Evolutionary conservation across 2,113 vertebrate species (phyloP).

Genomic region (Hoplias malabaricus): DNA sequence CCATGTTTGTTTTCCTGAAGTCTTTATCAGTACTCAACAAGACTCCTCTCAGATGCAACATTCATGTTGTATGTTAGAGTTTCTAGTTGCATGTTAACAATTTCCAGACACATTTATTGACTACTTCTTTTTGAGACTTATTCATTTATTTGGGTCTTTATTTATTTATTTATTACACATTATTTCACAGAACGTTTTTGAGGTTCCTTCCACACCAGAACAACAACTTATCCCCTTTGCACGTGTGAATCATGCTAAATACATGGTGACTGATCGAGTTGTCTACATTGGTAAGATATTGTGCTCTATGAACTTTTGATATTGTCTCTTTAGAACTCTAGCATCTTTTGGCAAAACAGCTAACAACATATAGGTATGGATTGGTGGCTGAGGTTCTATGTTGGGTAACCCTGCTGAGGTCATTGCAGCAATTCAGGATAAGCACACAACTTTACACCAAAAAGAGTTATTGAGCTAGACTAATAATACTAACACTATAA

Average conservation of each 20-base stretch:
- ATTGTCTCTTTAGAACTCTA: neutral
- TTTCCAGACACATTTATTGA: neutral
- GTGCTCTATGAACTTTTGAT: neutral
- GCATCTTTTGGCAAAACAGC: neutral
- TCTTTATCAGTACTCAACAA: constrained; percentile 71
- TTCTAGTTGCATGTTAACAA: neutral
- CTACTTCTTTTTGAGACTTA: neutral
- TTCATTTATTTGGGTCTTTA: neutral
- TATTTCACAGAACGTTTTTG: constrained; percentile 76
- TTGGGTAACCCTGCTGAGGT: too few species aligned
- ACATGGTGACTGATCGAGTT: constrained; percentile 81
- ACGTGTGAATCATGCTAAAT: constrained; percentile 83
- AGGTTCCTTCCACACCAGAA: constrained; percentile 66
- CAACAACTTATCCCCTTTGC: constrained; percentile 74
- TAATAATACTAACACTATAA: too few species aligned
- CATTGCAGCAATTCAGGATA: too few species aligned
- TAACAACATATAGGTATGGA: too few species aligned
- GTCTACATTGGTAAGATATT: constrained; percentile 76
- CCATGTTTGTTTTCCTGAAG: constrained; percentile 80
- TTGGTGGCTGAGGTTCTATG: too few species aligned
- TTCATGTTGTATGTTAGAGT: constrained; percentile 68
- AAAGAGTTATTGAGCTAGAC: too few species aligned
- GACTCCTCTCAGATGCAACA: constrained; percentile 63
- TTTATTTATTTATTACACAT: neutral
- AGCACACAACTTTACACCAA: too few species aligned